Conservation (phyloP, 2,113 vertebrate genomes). For the Mobula hypostoma region DNA sequence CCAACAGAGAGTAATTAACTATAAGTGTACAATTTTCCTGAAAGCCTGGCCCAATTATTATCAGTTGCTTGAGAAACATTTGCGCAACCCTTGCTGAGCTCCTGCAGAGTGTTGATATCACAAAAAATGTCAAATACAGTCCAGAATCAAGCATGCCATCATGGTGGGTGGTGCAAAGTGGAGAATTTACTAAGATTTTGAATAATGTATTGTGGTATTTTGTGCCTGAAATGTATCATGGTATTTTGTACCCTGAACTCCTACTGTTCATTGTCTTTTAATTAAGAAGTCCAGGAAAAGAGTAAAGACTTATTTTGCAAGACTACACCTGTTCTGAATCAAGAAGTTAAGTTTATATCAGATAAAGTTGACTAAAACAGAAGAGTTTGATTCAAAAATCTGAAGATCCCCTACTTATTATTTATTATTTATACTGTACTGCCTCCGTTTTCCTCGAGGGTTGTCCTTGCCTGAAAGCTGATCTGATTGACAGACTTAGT, state of each 20-base stretch:
- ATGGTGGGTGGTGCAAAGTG: conserved; percentile 2
- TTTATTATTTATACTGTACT: too few species aligned
- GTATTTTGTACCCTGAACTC: background rate
- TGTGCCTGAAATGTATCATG: background rate
- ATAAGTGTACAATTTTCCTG: background rate
- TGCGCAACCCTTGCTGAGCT: background rate
- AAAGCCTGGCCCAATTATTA: conserved; percentile 15
- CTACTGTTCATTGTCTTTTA: background rate
- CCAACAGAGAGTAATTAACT: background rate
- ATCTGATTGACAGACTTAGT: background rate
- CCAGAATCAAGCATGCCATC: background rate
- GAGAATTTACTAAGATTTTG: background rate
- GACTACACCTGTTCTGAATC: background rate
- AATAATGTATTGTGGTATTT: background rate
- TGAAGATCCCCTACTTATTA: background rate
- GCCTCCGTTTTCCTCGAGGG: background rate
- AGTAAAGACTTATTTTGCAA: background rate
- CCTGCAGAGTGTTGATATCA: background rate
- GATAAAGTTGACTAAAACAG: background rate
- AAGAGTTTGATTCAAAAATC: background rate
- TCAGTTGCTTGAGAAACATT: conserved; percentile 8
- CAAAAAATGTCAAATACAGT: conserved; percentile 13
- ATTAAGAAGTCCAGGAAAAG: background rate
- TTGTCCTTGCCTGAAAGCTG: background rate
- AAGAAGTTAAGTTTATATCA: background rate